phyloP scores from a whole-genome alignment of 2,888 invertebrate species.

The Hirtodrosophila confusa region DNA sequence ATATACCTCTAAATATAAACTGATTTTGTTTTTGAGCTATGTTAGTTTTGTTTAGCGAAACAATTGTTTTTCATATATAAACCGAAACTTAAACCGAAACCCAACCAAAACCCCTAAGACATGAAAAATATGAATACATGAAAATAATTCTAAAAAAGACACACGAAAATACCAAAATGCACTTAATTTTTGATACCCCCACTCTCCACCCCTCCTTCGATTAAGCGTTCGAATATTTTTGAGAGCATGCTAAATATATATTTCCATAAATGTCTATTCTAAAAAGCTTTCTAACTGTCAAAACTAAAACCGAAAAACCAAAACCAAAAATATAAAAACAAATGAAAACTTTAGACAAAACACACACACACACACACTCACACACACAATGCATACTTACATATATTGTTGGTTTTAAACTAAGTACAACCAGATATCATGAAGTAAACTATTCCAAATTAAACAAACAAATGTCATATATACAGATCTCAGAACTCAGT shows the following conservation, averaged over 20 bases:
- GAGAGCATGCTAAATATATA: constrained; percentile 81
- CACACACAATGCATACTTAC: constrained; percentile 7
- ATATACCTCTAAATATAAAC: constrained; percentile 58
- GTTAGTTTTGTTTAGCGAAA: constrained; percentile 74
- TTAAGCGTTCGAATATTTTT: constrained; percentile 80
- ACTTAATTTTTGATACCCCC: constrained; percentile 73
- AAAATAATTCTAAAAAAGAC: constrained; percentile 30
- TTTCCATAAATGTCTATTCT: constrained; percentile 81
- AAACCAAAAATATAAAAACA: constrained; percentile 25
- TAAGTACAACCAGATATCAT: constrained; percentile 33
- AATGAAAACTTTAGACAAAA: constrained; percentile 26
- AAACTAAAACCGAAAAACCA: constrained; percentile 36
- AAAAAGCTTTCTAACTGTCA: constrained; percentile 73
- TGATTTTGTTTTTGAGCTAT: constrained; percentile 76
- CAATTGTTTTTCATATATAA: constrained; percentile 58
- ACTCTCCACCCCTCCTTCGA: constrained; percentile 58
- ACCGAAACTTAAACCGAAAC: constrained; percentile 22
- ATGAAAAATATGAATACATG: constrained; percentile 26
- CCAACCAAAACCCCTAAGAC: constrained; percentile 21
- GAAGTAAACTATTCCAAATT: constrained; percentile 24
- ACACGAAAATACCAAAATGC: constrained; percentile 62
- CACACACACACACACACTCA: constrained; percentile 15
- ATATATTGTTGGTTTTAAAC: constrained; percentile 39
- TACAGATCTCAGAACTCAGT: too few species aligned
- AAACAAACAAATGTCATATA: neutral